Evolutionary conservation across 2,797 vertebrate genomes (phyloP).

Genomic region (Anabas testudineus): DNA sequence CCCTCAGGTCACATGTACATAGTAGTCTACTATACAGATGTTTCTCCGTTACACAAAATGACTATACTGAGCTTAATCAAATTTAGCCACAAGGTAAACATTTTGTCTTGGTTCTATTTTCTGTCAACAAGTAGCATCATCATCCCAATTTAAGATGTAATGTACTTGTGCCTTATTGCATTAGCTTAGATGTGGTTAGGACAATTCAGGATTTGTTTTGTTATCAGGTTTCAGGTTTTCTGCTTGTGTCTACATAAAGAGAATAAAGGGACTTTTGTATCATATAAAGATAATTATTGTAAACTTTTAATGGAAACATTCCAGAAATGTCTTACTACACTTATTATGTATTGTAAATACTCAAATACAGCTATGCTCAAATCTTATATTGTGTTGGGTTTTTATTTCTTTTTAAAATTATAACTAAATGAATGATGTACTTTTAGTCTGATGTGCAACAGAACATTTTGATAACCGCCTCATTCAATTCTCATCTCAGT

Average conservation of each 20-base stretch:
- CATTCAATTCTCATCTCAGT: too few relatives aligned
- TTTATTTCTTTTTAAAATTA: conserved; percentile 45
- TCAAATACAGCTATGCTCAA: conserved; percentile 24
- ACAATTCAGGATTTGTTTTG: conserved; percentile 18
- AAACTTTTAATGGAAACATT: conserved; percentile 34
- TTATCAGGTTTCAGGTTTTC: conserved; percentile 4
- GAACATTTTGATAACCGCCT: neutral
- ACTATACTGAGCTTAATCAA: neutral
- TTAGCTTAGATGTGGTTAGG: conserved; percentile 5
- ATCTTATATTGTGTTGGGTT: conserved; percentile 30
- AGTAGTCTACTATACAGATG: neutral
- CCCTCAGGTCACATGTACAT: neutral
- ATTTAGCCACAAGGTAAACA: neutral
- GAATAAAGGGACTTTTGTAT: conserved; percentile 41
- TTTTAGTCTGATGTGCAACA: neutral
- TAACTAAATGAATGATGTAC: neutral
- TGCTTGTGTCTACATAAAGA: neutral
- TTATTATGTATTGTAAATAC: conserved; percentile 46
- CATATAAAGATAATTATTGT: conserved; percentile 11
- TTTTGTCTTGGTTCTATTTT: conserved; percentile 8
- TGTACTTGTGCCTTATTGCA: conserved; percentile 67
- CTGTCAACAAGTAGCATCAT: conserved; percentile 22
- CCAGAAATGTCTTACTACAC: conserved; percentile 31
- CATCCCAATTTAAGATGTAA: conserved; percentile 4
- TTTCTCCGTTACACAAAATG: neutral